Evolutionary conservation across 2,113 vertebrate species (phyloP).

Genomic region (Oophaga pumilio): DNA sequence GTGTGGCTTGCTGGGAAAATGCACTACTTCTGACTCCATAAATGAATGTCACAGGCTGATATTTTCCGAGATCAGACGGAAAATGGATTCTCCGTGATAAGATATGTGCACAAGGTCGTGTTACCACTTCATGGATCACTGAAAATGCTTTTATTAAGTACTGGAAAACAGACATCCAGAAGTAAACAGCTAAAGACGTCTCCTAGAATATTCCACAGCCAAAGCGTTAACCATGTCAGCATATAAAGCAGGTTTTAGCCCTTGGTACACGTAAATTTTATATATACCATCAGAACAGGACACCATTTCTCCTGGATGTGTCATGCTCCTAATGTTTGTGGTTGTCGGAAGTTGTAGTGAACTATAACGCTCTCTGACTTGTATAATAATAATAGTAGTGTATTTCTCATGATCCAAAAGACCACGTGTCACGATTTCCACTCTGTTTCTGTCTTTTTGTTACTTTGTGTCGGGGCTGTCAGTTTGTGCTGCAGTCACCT

Average conservation of each 20-base stretch:
- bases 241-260: not conserved
- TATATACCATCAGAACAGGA: no score
- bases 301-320: no score
- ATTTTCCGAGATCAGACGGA: conserved; percentile 11
- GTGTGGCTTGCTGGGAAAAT: not conserved
- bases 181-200: conserved; percentile 5
- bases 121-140: conserved; percentile 5
- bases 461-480: no score
- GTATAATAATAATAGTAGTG: no score
- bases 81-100: not conserved
- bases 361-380: no score
- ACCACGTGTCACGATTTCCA: no score
- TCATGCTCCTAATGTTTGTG: no score
- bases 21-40: not conserved
- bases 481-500: no score
- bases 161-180: not conserved
- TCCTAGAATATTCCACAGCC: not conserved
- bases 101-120: not conserved
- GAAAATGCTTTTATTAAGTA: not conserved
- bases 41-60: not conserved
- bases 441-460: no score
- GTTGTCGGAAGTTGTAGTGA: no score
- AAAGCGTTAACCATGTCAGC: not conserved
- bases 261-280: no score
- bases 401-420: no score